phyloP scores from a whole-genome alignment of 1,140 invertebrate genomes.

The Hesperophylax magnus region DNA sequence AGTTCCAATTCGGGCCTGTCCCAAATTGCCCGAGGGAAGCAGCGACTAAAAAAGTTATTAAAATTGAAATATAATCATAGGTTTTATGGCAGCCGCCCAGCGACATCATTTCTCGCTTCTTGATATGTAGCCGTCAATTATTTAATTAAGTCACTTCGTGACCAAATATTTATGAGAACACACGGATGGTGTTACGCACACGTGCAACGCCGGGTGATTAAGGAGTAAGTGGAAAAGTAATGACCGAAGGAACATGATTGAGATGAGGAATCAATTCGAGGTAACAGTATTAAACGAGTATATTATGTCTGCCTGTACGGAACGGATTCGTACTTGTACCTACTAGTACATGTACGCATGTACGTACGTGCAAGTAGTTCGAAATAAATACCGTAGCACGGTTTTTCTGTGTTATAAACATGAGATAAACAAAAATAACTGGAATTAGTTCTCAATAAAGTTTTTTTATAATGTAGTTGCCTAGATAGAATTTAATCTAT shows the following conservation, averaged over 20 bases:
- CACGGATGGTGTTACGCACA: constrained; percentile 15
- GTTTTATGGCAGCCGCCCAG: neutral
- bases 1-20: neutral
- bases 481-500: too few species aligned
- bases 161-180: constrained; percentile 36
- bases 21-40: constrained; percentile 1
- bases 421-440: too few species aligned
- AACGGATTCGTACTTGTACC: too few species aligned
- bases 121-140: constrained; percentile 39
- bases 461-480: too few species aligned
- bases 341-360: too few species aligned
- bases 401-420: too few species aligned
- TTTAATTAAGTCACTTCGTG: constrained; percentile 32
- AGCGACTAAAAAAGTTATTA: constrained; percentile 44
- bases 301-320: too few species aligned
- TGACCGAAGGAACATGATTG: constrained; percentile 1
- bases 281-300: neutral
- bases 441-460: too few species aligned
- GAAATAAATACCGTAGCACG: too few species aligned
- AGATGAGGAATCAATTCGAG: neutral
- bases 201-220: neutral
- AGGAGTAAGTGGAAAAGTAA: constrained; percentile 20
- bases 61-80: constrained; percentile 44
- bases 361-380: too few species aligned
- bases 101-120: constrained; percentile 19